Base-by-base conservation (phyloP, 1,140 invertebrate species). In the Megalopta genalis region DNA sequence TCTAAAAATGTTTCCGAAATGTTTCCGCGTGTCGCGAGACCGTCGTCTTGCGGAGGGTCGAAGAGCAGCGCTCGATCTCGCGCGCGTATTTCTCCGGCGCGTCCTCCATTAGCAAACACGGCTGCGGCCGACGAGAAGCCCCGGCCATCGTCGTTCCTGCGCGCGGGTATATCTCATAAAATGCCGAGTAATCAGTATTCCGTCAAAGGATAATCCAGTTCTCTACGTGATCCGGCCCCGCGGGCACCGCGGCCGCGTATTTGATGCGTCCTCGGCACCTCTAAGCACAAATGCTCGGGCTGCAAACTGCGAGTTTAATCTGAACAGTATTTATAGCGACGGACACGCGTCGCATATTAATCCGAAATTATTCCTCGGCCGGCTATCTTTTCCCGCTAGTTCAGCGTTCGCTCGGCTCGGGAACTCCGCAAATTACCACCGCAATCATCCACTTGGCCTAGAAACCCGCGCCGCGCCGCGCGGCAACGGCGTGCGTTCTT, bases 391-490 rank as follows among this genome's bases (percentile, higher is more conserved):
- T 46, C 25, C 52, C 32, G 21, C n/a, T 46, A 16, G 23, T 60
- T 46, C 73, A 67, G 23, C 37, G 64, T 68, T 76, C 68, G 65
- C 74, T 60, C 74, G 9, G 54, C 52, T 60, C 46, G 6, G 74
- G 60, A 69, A 76, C 74, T 76, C 66, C 7, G 65, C 49, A 32
- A 76, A 76, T 76, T 76, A 76, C 39, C 65, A 10, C 7, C 39
- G 65, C 74, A 68, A 76, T 69, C 37, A 46, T 69, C 54, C 57
- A 25, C 14, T 60, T 32, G 37, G 54, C 64, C 23, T 18, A 18
- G 73, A 67, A 75, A 59, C 63, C 59, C 32, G 32, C n/a, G 23
- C 37, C 64, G 37, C 16, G 52, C n/a, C n/a, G n/a, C n/a, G 49
- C 49, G 18, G 18, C 9, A 7, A n/a, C n/a, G n/a, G n/a, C n/a